phyloP scores from a whole-genome alignment of 1,140 invertebrate genomes.

The Condylostylus longicornis region DNA sequence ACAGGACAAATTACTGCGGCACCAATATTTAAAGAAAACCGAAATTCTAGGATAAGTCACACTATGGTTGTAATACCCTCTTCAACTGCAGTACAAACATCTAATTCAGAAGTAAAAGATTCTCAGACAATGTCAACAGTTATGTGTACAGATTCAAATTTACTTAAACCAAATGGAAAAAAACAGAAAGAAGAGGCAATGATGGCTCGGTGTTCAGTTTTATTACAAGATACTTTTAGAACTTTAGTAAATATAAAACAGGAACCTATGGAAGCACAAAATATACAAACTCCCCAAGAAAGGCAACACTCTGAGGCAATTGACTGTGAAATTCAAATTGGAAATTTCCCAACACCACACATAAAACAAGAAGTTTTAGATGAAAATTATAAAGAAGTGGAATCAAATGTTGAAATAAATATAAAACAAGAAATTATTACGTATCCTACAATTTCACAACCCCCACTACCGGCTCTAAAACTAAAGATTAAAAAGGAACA shows the following conservation, averaged over 20 bases:
- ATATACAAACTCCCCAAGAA: neutral
- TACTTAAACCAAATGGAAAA: neutral
- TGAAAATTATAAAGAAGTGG: neutral
- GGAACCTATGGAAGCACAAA: neutral
- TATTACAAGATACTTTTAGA: constrained; percentile 4
- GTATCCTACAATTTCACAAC: constrained; percentile 1
- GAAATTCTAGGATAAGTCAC: too few relatives aligned
- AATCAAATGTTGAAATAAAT: constrained; percentile 3
- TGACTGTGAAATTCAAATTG: too few relatives aligned
- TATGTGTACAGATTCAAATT: too few relatives aligned
- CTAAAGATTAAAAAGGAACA: constrained; percentile 28
- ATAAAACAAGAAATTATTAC: constrained; percentile 16
- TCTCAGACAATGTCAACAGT: too few relatives aligned
- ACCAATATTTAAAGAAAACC: too few relatives aligned
- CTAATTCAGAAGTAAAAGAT: too few relatives aligned
- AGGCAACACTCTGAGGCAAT: too few relatives aligned
- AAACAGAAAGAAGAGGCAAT: neutral
- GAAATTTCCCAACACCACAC: neutral
- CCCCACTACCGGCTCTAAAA: constrained; percentile 16
- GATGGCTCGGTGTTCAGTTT: constrained; percentile 2
- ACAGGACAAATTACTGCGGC: too few relatives aligned
- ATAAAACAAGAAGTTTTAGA: constrained; percentile 2
- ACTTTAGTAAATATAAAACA: neutral
- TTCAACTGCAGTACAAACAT: too few relatives aligned
- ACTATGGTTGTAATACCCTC: too few relatives aligned